phyloP scores from a whole-genome alignment of 2,113 vertebrate species.

The Myodes glareolus region DNA sequence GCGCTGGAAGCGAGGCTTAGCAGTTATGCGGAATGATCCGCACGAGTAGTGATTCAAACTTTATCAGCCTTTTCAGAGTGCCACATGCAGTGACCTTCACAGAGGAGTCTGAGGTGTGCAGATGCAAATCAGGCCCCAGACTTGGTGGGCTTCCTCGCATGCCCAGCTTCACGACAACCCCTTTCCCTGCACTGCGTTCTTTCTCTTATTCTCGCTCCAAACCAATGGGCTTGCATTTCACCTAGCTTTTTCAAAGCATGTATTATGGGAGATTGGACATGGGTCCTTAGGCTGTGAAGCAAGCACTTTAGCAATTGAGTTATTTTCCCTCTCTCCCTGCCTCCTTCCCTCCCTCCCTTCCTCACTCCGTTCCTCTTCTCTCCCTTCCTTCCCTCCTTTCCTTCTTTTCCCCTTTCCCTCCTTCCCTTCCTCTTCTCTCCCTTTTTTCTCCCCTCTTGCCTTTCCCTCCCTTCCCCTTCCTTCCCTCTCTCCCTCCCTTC shows the following conservation, averaged over 20 bases:
- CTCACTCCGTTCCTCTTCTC: not conserved
- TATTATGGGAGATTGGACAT: not conserved
- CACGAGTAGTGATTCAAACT: constrained; percentile 33
- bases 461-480: too few species aligned
- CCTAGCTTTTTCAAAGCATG: not conserved
- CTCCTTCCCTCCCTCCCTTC: not conserved
- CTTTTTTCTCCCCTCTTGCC: too few species aligned
- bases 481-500: too few species aligned
- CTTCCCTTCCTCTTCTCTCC: too few species aligned
- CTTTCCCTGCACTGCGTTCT: not conserved
- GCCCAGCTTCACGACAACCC: too few species aligned
- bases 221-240: not conserved
- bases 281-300: not conserved
- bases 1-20: not conserved
- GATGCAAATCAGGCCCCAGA: too few species aligned
- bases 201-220: not conserved
- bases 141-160: not conserved
- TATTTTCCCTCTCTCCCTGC: too few species aligned
- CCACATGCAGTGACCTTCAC: not conserved
- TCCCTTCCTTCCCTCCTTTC: accelerated
- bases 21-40: not conserved
- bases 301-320: not conserved
- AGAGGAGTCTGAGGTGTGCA: not conserved
- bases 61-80: not conserved
- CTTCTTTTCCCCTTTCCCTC: too few species aligned